Evolutionary conservation across 2,113 vertebrate genomes (phyloP), one percentile per base, ranked within the genome.

Genomic region (Atrichornis clamosus): DNA sequence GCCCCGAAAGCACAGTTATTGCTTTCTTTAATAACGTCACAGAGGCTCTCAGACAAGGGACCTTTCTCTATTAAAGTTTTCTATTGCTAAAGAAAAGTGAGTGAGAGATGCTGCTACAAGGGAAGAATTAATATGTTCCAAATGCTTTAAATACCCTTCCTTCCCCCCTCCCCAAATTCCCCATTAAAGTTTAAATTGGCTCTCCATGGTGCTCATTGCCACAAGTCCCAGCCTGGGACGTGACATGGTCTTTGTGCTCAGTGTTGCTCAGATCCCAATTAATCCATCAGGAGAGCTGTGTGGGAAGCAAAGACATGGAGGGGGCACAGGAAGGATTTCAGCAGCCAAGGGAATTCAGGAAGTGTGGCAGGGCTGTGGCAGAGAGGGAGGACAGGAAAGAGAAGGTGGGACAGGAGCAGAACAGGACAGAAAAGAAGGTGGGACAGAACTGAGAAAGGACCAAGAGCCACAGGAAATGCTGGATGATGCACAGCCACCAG

Each of bases 1-100:
- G 42, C 79, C 37, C 68, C 64, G 41, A 69, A 91, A 96, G 49
- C 75, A 74, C 37, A 73, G 83, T 90, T 93, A 93, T 92, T 94
- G 81, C 89, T 94, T 85, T 80, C 53, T 63, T 87, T 65, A 93
- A 44, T 80, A 94, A 80, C 0, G 0, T 77, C 88, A 74, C 60
- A 77, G 42, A 86, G 64, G 28, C 79, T 73, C 23, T 80, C 63
- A 74, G 83, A 90, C 75, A 55, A 50, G 63, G 67, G 35, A 56
- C 42, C 9, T 64, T 65, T 63, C 72, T 88, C 75, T 70, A 8
- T 69, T 77, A 77, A 41, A 32, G 14, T 67, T 69, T 90, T 77
- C 85, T 84, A 30, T 58, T 63, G 55, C 68, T 67, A 27, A 83
- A 69, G 75, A 47, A 69, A 90, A 92, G 70, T 67, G 60, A 69